These are phyloP conservation scores for Oceanodroma leucorhoa DNA, from an alignment of 2,797 vertebrate species.

Conservation along the genomic window DNA sequence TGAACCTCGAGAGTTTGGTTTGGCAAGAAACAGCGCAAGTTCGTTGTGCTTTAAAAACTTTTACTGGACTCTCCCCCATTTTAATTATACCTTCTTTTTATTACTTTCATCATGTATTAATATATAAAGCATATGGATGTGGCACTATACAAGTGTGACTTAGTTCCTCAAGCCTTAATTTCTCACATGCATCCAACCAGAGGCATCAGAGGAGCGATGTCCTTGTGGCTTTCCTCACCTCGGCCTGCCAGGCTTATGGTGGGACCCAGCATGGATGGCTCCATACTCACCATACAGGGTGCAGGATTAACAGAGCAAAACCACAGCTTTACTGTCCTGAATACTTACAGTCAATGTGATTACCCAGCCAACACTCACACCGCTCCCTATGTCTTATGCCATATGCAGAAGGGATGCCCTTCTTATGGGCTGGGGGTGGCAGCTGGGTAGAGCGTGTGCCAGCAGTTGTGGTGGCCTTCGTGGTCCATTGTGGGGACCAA, in stretches of 20 bases:
- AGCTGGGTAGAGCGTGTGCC: not conserved
- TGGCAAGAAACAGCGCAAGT: conserved; percentile 8
- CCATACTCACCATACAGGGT: rapidly evolving
- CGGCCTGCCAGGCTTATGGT: not conserved
- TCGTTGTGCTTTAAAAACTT: not conserved
- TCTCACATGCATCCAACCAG: not conserved
- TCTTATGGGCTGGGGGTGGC: not conserved
- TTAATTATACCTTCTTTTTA: conserved; percentile 21
- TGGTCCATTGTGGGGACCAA: not conserved
- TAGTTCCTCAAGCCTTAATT: not conserved
- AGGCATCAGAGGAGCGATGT: not conserved
- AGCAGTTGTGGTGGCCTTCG: rapidly evolving
- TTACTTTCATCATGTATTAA: not conserved
- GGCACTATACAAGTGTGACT: not conserved
- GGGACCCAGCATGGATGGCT: not conserved
- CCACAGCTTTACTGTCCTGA: not conserved
- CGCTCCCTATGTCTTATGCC: not conserved
- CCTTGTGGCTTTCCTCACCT: not conserved
- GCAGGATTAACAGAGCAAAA: not conserved
- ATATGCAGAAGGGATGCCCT: not conserved
- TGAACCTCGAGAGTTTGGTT: conserved; percentile 37
- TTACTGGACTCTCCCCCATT: not conserved
- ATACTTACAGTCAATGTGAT: not conserved
- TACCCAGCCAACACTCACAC: not conserved
- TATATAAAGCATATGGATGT: not conserved